phyloP scores from a whole-genome alignment of 53 echinoderm and acorn worm species.

The Zoroaster sp. region DNA sequence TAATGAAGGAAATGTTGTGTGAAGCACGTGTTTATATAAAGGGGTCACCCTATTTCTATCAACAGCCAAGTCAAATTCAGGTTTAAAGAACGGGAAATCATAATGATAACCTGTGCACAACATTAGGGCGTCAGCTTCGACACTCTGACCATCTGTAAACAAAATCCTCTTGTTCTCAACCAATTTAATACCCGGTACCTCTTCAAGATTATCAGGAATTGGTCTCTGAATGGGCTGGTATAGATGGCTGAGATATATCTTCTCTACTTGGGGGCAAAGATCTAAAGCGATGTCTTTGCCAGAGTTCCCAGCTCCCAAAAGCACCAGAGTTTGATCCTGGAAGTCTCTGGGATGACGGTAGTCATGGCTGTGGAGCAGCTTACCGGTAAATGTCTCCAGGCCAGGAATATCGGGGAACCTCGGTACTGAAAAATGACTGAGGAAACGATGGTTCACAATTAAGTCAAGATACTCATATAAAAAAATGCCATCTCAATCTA shows the following conservation, averaged over 20 bases:
- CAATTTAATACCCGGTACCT: constrained; percentile 57
- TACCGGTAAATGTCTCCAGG: constrained; percentile 71
- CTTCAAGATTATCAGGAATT: constrained; percentile 67
- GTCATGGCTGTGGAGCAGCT: constrained; percentile 80
- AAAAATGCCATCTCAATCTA: no score
- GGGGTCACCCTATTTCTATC: constrained; percentile 67
- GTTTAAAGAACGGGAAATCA: constrained; percentile 74
- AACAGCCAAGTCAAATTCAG: constrained; percentile 65
- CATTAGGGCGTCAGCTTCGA: constrained; percentile 66
- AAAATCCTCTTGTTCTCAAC: constrained; percentile 35
- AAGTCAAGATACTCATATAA: no score
- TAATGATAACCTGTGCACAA: constrained; percentile 88
- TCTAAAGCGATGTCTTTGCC: constrained; percentile 78
- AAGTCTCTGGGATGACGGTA: constrained; percentile 78
- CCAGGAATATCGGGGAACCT: constrained; percentile 70
- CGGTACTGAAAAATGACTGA: constrained; percentile 82
- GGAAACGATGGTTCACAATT: background rate
- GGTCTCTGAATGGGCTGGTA: constrained; percentile 12
- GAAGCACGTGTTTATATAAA: constrained; percentile 84
- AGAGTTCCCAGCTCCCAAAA: constrained; percentile 80
- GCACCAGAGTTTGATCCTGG: constrained; percentile 62
- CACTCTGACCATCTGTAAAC: constrained; percentile 60
- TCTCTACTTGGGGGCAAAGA: constrained; percentile 48
- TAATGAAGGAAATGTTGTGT: constrained; percentile 65
- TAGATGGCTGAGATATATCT: constrained; percentile 73